Conservation (phyloP, 2,113 vertebrate species). For the Neogale vison region DNA sequence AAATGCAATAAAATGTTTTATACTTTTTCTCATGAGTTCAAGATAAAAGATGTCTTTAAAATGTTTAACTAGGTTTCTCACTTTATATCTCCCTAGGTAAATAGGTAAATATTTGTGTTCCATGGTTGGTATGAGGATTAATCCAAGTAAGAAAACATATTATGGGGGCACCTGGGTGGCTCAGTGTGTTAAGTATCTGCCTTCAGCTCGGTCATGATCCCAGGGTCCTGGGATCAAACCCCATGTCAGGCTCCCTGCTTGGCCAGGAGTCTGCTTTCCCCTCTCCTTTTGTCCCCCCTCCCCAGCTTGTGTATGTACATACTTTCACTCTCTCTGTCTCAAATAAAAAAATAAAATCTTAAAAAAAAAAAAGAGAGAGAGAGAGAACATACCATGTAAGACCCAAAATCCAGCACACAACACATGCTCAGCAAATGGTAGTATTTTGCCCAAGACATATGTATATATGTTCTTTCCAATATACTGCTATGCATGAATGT, state of each 20-base stretch:
- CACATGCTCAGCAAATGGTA: not conserved
- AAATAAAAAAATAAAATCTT: not conserved
- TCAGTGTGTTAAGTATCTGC: not conserved
- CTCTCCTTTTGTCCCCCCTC: not conserved
- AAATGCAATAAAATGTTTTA: not conserved
- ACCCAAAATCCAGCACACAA: not conserved
- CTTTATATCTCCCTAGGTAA: not conserved
- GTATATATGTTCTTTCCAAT: not conserved
- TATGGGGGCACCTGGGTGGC: not conserved
- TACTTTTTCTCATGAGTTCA: not conserved
- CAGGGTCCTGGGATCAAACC: not conserved
- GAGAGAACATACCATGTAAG: not conserved
- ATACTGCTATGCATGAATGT: not conserved
- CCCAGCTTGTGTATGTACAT: not conserved
- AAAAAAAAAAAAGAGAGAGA: not conserved
- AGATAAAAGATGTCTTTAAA: conserved; percentile 25
- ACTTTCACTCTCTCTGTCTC: not conserved
- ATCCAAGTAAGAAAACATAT: not conserved
- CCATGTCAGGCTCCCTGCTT: not conserved
- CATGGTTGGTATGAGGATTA: not conserved
- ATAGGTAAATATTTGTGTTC: not conserved
- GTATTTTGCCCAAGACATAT: not conserved
- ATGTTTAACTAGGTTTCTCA: conserved; percentile 30
- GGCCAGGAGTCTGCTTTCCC: not conserved
- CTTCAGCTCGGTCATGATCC: not conserved